Evolutionary conservation across 2,797 vertebrate species (phyloP).

Genomic region (Tragopan temminckii): DNA sequence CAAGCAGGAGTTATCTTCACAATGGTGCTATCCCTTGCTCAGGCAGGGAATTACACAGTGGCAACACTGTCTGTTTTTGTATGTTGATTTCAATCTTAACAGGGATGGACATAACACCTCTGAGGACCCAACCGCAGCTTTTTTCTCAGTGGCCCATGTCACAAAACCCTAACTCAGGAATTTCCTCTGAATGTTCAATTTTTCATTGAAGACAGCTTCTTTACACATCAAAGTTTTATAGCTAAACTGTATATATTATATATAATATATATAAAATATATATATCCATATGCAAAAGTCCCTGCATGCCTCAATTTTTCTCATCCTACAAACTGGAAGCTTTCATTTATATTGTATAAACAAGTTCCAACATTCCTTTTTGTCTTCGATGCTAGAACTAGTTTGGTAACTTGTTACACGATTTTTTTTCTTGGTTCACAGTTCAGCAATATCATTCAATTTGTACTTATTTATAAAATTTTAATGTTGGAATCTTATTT

Average conservation of each 20-base stretch:
- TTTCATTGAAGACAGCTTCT: slow-evolving; percentile 93
- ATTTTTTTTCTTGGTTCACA: slow-evolving; percentile 74
- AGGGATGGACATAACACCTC: slow-evolving; percentile 92
- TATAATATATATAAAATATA: slow-evolving; percentile 88
- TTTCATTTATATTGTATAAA: slow-evolving; percentile 88
- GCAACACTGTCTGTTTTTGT: slow-evolving; percentile 87
- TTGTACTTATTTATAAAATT: slow-evolving; percentile 89
- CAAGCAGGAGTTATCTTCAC: slow-evolving; percentile 90
- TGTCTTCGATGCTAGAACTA: slow-evolving; percentile 90
- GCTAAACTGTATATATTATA: slow-evolving; percentile 92
- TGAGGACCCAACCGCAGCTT: slow-evolving; percentile 94
- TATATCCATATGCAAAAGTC: slow-evolving; percentile 97
- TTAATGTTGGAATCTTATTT: slow-evolving; percentile 88
- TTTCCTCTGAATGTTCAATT: slow-evolving; percentile 99
- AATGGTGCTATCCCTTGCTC: slow-evolving; percentile 95
- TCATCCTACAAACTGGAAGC: slow-evolving; percentile 91
- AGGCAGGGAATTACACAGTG: slow-evolving; percentile 87
- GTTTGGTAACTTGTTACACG: slow-evolving; percentile 85
- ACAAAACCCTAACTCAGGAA: slow-evolving; percentile 99
- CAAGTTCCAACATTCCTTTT: slow-evolving; percentile 95
- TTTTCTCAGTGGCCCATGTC: slow-evolving; percentile 94
- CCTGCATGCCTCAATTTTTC: slow-evolving; percentile 92
- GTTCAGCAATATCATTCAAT: slow-evolving; percentile 92
- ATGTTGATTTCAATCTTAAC: slow-evolving; percentile 89
- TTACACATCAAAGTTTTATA: slow-evolving; percentile 91